Evolutionary conservation across 2,113 vertebrate species (phyloP).

Genomic region (Macaca fascicularis): T2T-MFA8v1.1 NC_088377.1:96086501-96087000

Average conservation of each 20-base stretch:
- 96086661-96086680: background rate
- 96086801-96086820: background rate
- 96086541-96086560: background rate
- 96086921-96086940: background rate
- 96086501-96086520: background rate
- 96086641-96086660: background rate
- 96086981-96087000: background rate
- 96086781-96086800: background rate
- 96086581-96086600: background rate
- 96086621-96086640: background rate
- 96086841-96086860: background rate
- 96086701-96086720: background rate
- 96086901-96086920: fast-evolving
- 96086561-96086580: background rate
- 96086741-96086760: background rate
- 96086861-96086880: background rate
- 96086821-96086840: background rate
- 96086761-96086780: fast-evolving
- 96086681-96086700: background rate
- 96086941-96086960: fast-evolving
- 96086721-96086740: no score
- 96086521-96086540: background rate
- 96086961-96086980: background rate
- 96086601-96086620: background rate
- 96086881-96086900: fast-evolving